phyloP scores from a whole-genome alignment of 2,113 vertebrate genomes.

The Nannospalax galili region DNA sequence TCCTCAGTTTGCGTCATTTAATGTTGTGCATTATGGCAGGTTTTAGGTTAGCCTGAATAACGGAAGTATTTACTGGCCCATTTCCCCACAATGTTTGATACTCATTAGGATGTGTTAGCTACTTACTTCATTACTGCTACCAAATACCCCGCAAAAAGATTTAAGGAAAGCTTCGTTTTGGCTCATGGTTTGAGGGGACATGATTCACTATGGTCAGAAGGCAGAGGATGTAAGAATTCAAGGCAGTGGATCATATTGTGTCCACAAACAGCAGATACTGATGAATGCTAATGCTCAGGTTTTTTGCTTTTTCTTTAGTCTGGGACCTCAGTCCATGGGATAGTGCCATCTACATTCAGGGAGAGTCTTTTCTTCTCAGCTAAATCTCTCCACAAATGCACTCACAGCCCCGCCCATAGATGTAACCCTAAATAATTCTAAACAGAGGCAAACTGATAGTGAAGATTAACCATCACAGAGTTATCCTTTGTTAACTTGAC shows the following conservation, averaged over 20 bases:
- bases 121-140: neutral
- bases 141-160: neutral
- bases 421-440: neutral
- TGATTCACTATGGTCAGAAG: neutral
- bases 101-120: too few relatives aligned
- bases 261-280: neutral
- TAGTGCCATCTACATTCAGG: rapidly evolving
- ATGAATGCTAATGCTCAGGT: neutral
- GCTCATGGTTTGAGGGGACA: neutral
- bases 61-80: too few relatives aligned
- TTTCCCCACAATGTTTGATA: too few relatives aligned
- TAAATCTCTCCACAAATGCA: neutral
- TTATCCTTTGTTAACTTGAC: neutral
- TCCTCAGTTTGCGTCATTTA: too few relatives aligned
- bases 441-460: too few relatives aligned
- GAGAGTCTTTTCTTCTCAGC: too few relatives aligned
- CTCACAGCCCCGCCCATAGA: too few relatives aligned
- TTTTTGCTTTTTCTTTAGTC: neutral
- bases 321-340: neutral
- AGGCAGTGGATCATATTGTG: rapidly evolving
- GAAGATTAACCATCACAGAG: neutral
- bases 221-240: neutral
- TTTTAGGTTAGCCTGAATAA: too few relatives aligned
- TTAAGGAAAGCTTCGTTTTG: too few relatives aligned
- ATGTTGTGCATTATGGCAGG: too few relatives aligned